Conservation (phyloP, 2,888 invertebrate species). For the Caenorhabditis auriculariae region DNA sequence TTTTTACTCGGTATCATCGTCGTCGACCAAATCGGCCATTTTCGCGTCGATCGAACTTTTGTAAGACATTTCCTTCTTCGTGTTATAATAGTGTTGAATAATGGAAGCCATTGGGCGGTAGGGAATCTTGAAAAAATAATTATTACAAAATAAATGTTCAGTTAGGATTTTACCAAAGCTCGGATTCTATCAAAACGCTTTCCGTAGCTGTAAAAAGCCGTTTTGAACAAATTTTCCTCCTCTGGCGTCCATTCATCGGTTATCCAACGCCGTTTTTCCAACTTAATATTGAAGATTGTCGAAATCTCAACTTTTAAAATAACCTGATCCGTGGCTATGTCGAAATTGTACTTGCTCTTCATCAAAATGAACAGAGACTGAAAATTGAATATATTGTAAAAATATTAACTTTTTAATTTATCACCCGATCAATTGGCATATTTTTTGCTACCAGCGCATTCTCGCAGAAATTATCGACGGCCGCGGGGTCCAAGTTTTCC, state of each 20-base stretch:
- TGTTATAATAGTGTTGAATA: conserved; percentile 35
- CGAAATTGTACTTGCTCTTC: conserved; percentile 9
- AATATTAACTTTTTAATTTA: too few relatives aligned
- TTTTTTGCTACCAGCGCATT: too few relatives aligned
- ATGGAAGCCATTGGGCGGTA: conserved; percentile 35
- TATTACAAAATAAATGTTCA: neutral
- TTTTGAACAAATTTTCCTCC: conserved; percentile 19
- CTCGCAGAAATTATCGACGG: too few relatives aligned
- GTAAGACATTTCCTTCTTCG: conserved; percentile 32
- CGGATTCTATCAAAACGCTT: conserved; percentile 27
- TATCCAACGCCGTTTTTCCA: neutral
- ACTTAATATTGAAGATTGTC: neutral
- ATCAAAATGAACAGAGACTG: conserved; percentile 18
- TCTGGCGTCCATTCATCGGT: conserved; percentile 22
- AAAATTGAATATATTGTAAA: too few relatives aligned
- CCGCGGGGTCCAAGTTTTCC: too few relatives aligned
- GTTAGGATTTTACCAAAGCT: conserved; percentile 9
- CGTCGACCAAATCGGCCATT: conserved; percentile 2
- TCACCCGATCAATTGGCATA: too few relatives aligned
- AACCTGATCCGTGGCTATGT: neutral
- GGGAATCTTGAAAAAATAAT: conserved; percentile 25
- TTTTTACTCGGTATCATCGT: conserved; percentile 3
- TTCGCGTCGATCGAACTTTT: conserved; percentile 5
- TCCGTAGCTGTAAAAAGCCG: conserved; percentile 18
- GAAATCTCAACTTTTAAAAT: neutral